Evolutionary conservation across 2,888 invertebrate genomes (phyloP), one percentile per base, ranked within the genome.

Genomic region (Eupeodes luniger): DNA sequence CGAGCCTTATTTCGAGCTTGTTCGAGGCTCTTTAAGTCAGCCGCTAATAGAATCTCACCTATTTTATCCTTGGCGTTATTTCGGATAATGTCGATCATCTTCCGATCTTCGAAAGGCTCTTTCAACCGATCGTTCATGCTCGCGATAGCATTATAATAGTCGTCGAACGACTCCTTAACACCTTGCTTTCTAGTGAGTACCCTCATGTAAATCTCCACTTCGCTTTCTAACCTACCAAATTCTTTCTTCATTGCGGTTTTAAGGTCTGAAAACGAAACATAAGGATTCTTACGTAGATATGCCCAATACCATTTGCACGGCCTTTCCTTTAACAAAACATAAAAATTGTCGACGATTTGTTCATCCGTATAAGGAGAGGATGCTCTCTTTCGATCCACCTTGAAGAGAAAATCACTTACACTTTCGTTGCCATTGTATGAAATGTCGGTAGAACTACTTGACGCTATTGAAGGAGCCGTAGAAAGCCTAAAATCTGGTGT

Each of bases 241-340:
- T 36, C 36, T 7, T 55, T 55, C 27, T n/a, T 53, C 53, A 53
- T 55, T 2, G 61, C 61, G 4, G 61, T 61, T 5, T 36, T 61
- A 6, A 61, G 12, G 2, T 61, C 61, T 1, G 12, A 3, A 36
- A 61, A 14, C 14, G 11, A 14, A 34, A 7, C 61, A 5, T 36
- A n/a, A n/a, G 34, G 61, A 10, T 61, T 61, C 10, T 36, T 34
- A 11, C n/a, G 5, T 14, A 61, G 7, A 34, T 36, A 61, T 7
- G 61, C 34, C 34, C 61, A 34, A 61, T 14, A 36, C 61, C 61
- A 61, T 61, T 61, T 61, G n/a, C 36, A 14, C 12, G 61, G 61
- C 61, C 61, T 61, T 19, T 16, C 16, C 19, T 16, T 16, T 0
- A 61, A 14, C n/a, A 61, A 36, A 6, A 36, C 14, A 5, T 61